These are phyloP conservation scores for Drosophila acutilabella DNA, from an alignment of 2,888 invertebrate genomes.

Conservation along the genomic window DNA sequence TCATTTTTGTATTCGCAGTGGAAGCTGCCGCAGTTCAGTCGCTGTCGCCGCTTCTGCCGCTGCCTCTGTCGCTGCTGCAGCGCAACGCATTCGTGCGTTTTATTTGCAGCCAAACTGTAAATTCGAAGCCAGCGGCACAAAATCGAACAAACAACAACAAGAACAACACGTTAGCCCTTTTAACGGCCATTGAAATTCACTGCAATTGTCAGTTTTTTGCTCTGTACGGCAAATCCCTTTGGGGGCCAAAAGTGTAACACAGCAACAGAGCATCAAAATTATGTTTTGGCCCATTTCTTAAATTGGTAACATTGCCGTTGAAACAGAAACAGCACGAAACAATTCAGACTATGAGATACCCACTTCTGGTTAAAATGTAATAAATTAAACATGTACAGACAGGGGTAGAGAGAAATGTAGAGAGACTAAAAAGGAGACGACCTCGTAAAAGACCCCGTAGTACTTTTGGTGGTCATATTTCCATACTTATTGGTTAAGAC, in stretches of 20 bases:
- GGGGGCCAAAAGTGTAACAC: slow-evolving; percentile 45
- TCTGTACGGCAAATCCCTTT: slow-evolving; percentile 51
- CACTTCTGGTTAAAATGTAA: no score
- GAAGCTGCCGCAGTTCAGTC: neutral
- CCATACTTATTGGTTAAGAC: no score
- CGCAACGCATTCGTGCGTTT: slow-evolving; percentile 75
- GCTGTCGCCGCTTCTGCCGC: neutral
- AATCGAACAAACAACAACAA: slow-evolving; percentile 60
- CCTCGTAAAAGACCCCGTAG: no score
- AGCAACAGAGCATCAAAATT: slow-evolving; percentile 62
- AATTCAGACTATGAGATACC: no score
- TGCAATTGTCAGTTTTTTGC: slow-evolving; percentile 75
- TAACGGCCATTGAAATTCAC: slow-evolving; percentile 67
- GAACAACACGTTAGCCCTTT: slow-evolving; percentile 41
- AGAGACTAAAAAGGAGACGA: no score
- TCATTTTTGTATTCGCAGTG: slow-evolving; percentile 73
- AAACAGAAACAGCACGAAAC: no score
- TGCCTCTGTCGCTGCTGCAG: slow-evolving; percentile 20
- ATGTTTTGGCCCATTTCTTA: slow-evolving; percentile 48
- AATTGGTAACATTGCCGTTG: slow-evolving; percentile 17
- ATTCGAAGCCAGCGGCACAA: slow-evolving; percentile 77
- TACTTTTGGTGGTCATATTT: no score
- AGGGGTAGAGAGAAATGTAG: no score
- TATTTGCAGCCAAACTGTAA: slow-evolving; percentile 78
- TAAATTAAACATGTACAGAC: no score